Evolutionary conservation across 2,113 vertebrate species (phyloP).

Genomic region (Pelodiscus sinensis): DNA sequence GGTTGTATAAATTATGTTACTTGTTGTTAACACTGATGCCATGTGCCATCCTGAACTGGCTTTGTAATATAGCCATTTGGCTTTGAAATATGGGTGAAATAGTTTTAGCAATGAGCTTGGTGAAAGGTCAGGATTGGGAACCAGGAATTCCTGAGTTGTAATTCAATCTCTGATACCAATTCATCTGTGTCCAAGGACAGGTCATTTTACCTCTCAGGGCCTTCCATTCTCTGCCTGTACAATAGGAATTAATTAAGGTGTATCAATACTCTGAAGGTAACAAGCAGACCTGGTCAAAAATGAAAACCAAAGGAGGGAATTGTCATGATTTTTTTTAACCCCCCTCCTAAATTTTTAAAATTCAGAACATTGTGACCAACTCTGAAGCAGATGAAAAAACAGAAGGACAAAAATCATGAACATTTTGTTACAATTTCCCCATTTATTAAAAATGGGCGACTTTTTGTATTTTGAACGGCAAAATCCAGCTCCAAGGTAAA

Average conservation of each 20-base stretch:
- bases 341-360: neutral
- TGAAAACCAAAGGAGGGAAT: neutral
- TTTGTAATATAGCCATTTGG: neutral
- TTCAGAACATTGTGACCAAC: neutral
- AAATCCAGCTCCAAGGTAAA: neutral
- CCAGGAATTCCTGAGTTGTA: neutral
- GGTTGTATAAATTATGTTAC: neutral
- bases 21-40: neutral
- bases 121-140: neutral
- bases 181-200: neutral
- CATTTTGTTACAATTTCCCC: neutral
- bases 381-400: neutral
- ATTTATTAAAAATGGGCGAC: neutral
- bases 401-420: neutral
- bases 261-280: neutral
- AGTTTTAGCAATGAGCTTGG: neutral
- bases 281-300: neutral
- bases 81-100: neutral
- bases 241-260: neutral
- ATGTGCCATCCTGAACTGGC: neutral
- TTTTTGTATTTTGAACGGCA: neutral
- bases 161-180: neutral
- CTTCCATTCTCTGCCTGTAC: neutral
- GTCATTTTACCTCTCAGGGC: neutral
- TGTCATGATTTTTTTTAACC: neutral